Base-by-base conservation (phyloP, 1,140 invertebrate genomes). In the Aphelinus certus region DNA sequence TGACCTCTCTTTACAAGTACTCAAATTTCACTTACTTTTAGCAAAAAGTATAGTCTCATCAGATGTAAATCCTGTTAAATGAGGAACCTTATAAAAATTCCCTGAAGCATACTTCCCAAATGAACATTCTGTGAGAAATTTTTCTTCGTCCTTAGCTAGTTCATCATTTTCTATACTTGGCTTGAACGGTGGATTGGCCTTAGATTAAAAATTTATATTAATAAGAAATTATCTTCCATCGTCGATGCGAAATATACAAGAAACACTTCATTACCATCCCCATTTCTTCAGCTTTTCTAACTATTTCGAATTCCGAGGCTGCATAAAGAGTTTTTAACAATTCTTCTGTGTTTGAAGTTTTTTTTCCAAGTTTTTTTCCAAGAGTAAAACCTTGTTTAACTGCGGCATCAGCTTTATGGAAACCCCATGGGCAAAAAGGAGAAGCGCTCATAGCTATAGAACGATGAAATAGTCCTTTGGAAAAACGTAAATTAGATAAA, bases 381-480 rank as follows among this genome's bases (percentile, higher is more conserved):
- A 86, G 80, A 2, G 82, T 86, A 0, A 88, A 82, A 1, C 88
- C 87, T 26, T 86, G 87, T 0, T 81, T 84, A 0, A 87, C 84
- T 0, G 89, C 88, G 58, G 89, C 87, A 1, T 89, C 87, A 10
- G 89, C 79, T 5, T 87, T 77, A 63, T 88, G 86, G 62, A 92
- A 85, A 4, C 91, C 90, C 93, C 92, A 94, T 43, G 91, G 89
- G 71, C 90, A 90, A 2, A 93, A 78, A 10, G 92, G 91, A 45
- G 90, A 88, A 0, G 93, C 94, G 82, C 92, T 92, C 88, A 91
- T 88, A 2, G 90, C 85, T 55, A 90, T 89, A 6, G 86, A 88
- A 45, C 83, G 82, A 57, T 88, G 85, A 75, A 90, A 90, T 5
- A 90, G 80, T 49, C 88, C 89, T 88, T 88, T 73, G 4, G 61